These are phyloP conservation scores for Acropora tenuis DNA, from an alignment of 64 coral and sea anemone species.

Conservation along the genomic window DNA sequence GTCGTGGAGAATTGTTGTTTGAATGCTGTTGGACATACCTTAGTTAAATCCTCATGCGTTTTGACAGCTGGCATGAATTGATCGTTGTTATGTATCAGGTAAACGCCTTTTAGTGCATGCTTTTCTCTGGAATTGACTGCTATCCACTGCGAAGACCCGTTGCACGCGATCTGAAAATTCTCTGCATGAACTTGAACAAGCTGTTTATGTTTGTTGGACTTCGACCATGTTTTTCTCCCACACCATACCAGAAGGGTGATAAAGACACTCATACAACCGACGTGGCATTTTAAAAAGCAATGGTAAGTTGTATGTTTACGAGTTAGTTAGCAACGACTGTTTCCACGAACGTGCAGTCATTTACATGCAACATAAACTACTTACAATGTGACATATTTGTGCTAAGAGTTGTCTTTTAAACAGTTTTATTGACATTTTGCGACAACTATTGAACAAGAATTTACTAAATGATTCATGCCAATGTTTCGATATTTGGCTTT, in stretches of 20 bases:
- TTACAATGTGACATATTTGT: too few species aligned
- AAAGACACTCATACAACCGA: not conserved
- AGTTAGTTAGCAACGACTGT: not conserved
- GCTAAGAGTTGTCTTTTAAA: too few species aligned
- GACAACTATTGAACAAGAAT: too few species aligned
- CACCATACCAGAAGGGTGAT: not conserved
- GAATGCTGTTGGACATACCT: not conserved
- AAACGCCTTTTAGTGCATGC: not conserved
- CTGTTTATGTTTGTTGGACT: not conserved
- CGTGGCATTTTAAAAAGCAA: not conserved
- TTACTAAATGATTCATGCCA: too few species aligned
- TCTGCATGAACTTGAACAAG: not conserved
- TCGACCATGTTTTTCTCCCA: slow-evolving; percentile 10
- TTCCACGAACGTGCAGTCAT: too few species aligned
- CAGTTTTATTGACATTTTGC: too few species aligned
- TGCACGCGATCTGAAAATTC: not conserved
- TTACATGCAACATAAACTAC: too few species aligned
- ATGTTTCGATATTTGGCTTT: too few species aligned
- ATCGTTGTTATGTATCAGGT: slow-evolving; percentile 3
- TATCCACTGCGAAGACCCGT: too few species aligned
- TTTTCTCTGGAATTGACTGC: too few species aligned
- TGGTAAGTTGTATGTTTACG: not conserved
- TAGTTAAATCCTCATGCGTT: slow-evolving; percentile 13
- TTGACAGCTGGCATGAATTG: slow-evolving; percentile 40
- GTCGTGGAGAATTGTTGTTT: slow-evolving; percentile 16